Evolutionary conservation across 2,113 vertebrate genomes (phyloP).

Genomic region (Phaetusa simplex): DNA sequence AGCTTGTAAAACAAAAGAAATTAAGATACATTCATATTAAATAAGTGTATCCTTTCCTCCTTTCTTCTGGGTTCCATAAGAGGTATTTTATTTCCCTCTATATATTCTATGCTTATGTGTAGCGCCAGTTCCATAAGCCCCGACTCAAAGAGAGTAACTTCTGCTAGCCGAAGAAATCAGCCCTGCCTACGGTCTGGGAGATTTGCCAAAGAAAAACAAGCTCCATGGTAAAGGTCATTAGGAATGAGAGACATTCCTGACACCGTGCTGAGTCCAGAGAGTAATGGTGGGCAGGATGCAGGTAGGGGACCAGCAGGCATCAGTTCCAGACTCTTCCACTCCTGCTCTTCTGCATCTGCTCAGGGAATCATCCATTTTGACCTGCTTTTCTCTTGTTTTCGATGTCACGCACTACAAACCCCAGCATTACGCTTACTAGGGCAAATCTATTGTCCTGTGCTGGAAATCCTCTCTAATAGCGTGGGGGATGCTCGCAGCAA

Average conservation of each 20-base stretch:
- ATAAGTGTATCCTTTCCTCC: neutral
- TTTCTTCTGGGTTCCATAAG: neutral
- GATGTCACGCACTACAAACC: neutral
- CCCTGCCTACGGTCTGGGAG: neutral
- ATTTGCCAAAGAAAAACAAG: constrained; percentile 10
- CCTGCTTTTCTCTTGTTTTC: constrained; percentile 32
- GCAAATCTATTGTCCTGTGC: constrained; percentile 28
- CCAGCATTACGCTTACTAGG: neutral
- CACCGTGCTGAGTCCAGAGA: neutral
- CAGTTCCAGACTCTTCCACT: neutral
- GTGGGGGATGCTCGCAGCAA: constrained; percentile 7
- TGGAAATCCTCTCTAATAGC: constrained; percentile 23
- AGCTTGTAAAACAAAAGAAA: neutral
- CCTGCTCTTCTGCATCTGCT: neutral
- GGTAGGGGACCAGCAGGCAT: neutral
- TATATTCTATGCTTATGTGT: neutral
- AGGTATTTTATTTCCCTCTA: neutral
- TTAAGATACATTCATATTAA: neutral
- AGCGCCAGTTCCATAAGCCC: neutral
- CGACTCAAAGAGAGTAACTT: neutral
- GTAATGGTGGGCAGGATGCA: neutral
- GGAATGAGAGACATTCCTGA: constrained; percentile 2
- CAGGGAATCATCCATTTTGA: constrained; percentile 8
- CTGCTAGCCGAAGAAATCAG: neutral
- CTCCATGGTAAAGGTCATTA: constrained; percentile 1